These are phyloP conservation scores for Macrostomum lignano DNA, from an alignment of 1,140 invertebrate species.

Conservation along the genomic window DNA sequence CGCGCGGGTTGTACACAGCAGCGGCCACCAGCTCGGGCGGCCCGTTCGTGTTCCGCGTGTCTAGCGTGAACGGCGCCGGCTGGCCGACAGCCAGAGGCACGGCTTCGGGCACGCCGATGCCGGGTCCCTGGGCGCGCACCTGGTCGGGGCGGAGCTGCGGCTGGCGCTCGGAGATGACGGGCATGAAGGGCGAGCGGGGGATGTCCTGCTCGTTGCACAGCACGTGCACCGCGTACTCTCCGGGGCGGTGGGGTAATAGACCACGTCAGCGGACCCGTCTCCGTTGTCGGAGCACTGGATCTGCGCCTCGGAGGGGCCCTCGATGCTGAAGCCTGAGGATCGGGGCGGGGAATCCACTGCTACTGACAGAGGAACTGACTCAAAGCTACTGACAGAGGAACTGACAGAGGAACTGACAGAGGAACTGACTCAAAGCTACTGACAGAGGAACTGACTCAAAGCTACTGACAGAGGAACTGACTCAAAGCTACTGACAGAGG, in stretches of 20 bases:
- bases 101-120: too few species aligned
- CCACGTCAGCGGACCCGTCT: conserved; percentile 53
- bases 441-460: too few species aligned
- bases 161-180: conserved; percentile 7
- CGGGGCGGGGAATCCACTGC: conserved; percentile 1
- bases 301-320: conserved; percentile 59
- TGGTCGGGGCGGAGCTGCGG: too few species aligned
- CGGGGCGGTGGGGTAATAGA: conserved; percentile 43
- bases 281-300: conserved; percentile 60
- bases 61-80: not conserved
- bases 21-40: too few species aligned
- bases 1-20: too few species aligned
- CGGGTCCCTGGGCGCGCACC: too few species aligned
- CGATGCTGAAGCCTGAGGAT: conserved; percentile 47
- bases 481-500: too few species aligned
- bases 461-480: too few species aligned
- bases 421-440: too few species aligned
- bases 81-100: not conserved
- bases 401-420: too few species aligned
- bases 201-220: not conserved
- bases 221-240: conserved; percentile 1
- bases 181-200: not conserved
- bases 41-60: not conserved
- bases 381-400: too few species aligned
- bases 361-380: not conserved